Evolutionary conservation across 1,140 invertebrate species (phyloP).

Genomic region (Pygmarrhopalites habei): DNA sequence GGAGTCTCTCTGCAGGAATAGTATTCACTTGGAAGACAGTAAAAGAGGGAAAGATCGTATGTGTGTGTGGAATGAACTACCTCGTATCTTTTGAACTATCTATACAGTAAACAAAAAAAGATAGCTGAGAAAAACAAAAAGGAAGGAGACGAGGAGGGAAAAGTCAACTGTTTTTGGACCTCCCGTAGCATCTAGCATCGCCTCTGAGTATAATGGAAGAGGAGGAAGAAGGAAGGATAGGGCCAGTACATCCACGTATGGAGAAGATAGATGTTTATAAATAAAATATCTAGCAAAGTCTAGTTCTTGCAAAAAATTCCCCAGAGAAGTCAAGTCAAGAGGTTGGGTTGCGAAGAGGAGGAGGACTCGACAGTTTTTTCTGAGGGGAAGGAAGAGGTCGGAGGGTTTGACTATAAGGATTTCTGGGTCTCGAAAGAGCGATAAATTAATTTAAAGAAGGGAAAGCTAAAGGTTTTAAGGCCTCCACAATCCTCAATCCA

Average conservation of each 20-base stretch:
- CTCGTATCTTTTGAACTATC: no score
- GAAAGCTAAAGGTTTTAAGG: conserved; percentile 30
- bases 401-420: conserved; percentile 11
- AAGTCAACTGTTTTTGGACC: no score
- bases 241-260: no score
- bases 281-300: conserved; percentile 21
- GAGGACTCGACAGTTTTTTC: not conserved
- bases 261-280: conserved; percentile 21
- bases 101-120: not conserved
- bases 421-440: conserved; percentile 35
- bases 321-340: conserved; percentile 6
- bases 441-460: conserved; percentile 40
- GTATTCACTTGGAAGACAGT: not conserved
- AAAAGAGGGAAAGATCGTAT: not conserved
- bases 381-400: no score
- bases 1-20: no score
- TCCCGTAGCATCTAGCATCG: no score
- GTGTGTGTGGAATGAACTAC: no score
- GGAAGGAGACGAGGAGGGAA: no score
- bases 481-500: conserved; percentile 17
- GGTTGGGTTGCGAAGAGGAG: not conserved
- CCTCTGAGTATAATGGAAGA: no score
- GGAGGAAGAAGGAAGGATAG: no score
- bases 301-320: no score
- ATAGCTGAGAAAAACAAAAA: no score